Evolutionary conservation across 2,113 vertebrate genomes (phyloP).

Genomic region (Psilopogon haemacephalus): DNA sequence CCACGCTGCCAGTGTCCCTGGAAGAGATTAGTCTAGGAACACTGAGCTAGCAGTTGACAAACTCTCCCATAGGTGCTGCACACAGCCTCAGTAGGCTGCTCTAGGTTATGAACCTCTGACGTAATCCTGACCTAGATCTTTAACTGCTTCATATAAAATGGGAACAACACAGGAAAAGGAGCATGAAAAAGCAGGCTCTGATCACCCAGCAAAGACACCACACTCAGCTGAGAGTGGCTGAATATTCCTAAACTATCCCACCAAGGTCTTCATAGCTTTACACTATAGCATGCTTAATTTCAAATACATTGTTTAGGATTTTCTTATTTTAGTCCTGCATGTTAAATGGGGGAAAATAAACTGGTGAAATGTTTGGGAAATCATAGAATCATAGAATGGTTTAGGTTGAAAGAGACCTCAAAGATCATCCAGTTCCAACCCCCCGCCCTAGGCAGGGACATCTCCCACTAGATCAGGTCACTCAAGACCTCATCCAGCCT

Average conservation of each 20-base stretch:
- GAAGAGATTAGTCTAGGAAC: neutral
- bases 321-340: neutral
- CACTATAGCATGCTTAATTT: neutral
- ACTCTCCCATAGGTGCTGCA: neutral
- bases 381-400: no score
- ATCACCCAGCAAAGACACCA: neutral
- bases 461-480: no score
- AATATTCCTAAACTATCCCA: neutral
- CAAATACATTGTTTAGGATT: neutral
- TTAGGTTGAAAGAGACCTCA: no score
- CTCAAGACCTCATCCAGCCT: no score
- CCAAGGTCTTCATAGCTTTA: neutral
- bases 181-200: neutral
- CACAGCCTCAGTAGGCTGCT: neutral
- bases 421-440: no score
- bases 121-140: neutral
- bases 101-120: neutral
- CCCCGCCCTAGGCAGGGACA: no score
- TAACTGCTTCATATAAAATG: neutral
- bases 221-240: neutral
- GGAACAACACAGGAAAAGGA: neutral
- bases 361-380: neutral
- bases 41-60: neutral
- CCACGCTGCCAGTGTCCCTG: accelerated
- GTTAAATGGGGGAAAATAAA: neutral